phyloP scores from a whole-genome alignment of 2,113 vertebrate genomes.

The Etia nguti region DNA sequence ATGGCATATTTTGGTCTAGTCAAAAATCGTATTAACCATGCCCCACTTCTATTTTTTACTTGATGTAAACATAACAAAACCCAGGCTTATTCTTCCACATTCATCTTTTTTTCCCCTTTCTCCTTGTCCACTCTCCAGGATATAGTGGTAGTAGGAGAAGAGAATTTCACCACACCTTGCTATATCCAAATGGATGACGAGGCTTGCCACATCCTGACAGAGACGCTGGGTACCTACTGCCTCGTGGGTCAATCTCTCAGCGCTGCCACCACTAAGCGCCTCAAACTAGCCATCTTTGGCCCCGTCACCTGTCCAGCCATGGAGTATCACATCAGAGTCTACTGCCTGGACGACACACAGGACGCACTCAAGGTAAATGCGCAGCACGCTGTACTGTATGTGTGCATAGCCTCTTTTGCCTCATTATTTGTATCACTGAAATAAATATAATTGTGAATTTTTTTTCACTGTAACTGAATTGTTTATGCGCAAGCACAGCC shows the following conservation, averaged over 20 bases:
- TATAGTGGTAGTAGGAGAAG: slow-evolving; percentile 90
- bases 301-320: slow-evolving; percentile 85
- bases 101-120: neutral
- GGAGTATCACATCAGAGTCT: slow-evolving; percentile 93
- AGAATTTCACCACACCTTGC: slow-evolving; percentile 95
- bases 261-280: slow-evolving; percentile 89
- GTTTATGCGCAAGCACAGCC: slow-evolving; percentile 24
- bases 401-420: neutral
- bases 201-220: slow-evolving; percentile 93
- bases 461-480: neutral
- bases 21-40: neutral
- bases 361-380: slow-evolving; percentile 86
- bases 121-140: slow-evolving; percentile 70
- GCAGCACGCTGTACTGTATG: neutral
- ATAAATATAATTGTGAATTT: neutral
- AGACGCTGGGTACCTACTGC: slow-evolving; percentile 89
- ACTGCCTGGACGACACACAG: slow-evolving; percentile 94
- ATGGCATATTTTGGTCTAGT: neutral
- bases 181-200: slow-evolving; percentile 94
- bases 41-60: neutral
- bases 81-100: neutral
- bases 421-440: neutral
- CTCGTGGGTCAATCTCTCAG: slow-evolving; percentile 89
- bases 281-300: slow-evolving; percentile 92
- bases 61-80: neutral